A percentile compares a stretch with the other conserved stretches of the same genome.
These are phyloP conservation scores for Isichthys henryi DNA, from an alignment of 2,113 vertebrate genomes.

Conservation along the genomic window DNA sequence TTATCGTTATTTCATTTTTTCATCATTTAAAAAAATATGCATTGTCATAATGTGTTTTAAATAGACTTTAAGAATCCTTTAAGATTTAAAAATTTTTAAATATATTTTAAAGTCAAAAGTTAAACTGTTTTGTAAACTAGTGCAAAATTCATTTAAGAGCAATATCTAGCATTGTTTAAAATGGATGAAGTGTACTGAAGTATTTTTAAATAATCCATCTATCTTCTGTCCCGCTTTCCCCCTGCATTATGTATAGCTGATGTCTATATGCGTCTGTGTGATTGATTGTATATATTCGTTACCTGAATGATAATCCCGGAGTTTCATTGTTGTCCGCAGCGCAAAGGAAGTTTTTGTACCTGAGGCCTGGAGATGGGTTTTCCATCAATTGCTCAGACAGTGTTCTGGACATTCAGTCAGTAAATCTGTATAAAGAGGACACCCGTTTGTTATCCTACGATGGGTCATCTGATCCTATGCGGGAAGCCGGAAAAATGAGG, in stretches of 20 bases:
- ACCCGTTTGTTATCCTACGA: rapidly evolving
- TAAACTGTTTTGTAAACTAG: background rate
- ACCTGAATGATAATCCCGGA: background rate
- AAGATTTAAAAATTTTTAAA: background rate
- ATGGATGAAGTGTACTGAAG: background rate
- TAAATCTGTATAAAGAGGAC: background rate
- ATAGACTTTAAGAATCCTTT: background rate
- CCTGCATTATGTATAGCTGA: background rate
- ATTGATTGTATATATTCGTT: background rate
- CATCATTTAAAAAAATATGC: background rate
- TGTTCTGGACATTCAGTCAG: rapidly evolving
- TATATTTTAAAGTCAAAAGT: background rate
- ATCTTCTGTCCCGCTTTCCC: background rate
- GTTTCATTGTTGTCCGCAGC: background rate
- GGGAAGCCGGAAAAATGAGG: background rate
- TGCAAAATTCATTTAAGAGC: background rate
- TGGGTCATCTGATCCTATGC: rapidly evolving
- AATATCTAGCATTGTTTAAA: background rate
- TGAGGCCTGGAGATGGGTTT: background rate
- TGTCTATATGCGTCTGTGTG: background rate
- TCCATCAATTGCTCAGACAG: conserved; percentile 35
- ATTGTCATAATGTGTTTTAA: background rate
- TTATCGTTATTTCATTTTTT: background rate
- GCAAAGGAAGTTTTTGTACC: background rate
- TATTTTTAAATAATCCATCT: background rate